These are phyloP conservation scores for Pangasius macronema DNA, from an alignment of 2,797 vertebrate species.

Conservation along the genomic window DNA sequence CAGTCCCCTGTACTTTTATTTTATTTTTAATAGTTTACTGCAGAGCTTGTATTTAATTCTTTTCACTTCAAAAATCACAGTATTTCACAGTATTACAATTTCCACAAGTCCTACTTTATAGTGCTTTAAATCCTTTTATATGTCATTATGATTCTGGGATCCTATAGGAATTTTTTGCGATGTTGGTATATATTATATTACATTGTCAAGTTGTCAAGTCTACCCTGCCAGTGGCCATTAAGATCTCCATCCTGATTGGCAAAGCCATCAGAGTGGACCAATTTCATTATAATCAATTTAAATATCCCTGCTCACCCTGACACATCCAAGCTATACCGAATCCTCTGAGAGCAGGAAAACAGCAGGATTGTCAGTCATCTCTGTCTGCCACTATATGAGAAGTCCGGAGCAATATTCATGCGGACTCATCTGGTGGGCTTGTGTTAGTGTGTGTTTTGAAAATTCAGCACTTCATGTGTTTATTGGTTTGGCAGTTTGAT, in stretches of 20 bases:
- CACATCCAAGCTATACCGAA: conserved; percentile 49
- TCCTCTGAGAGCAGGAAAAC: conserved; percentile 47
- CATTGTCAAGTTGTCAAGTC: conserved; percentile 61
- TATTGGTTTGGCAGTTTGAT: conserved; percentile 42
- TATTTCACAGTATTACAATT: neutral
- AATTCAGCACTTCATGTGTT: conserved; percentile 23
- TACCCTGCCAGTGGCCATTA: conserved; percentile 62
- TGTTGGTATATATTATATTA: conserved; percentile 57
- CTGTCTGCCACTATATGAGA: conserved; percentile 32
- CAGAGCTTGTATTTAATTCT: neutral
- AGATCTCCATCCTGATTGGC: conserved; percentile 60
- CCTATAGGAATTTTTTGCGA: conserved; percentile 17
- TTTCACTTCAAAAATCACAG: neutral
- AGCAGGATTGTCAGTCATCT: conserved; percentile 45
- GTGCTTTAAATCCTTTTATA: neutral
- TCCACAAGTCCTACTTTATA: conserved; percentile 3
- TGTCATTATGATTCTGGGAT: neutral
- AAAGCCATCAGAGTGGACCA: conserved; percentile 54
- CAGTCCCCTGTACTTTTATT: neutral
- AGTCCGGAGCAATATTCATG: conserved; percentile 40
- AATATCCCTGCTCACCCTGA: conserved; percentile 62
- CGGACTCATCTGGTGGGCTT: conserved; percentile 39
- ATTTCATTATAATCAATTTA: conserved; percentile 63
- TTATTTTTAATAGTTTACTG: neutral
- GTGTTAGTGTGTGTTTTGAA: conserved; percentile 40